Conservation (phyloP, 1,140 invertebrate genomes). For the Lordiphosa stackelbergi region DNA sequence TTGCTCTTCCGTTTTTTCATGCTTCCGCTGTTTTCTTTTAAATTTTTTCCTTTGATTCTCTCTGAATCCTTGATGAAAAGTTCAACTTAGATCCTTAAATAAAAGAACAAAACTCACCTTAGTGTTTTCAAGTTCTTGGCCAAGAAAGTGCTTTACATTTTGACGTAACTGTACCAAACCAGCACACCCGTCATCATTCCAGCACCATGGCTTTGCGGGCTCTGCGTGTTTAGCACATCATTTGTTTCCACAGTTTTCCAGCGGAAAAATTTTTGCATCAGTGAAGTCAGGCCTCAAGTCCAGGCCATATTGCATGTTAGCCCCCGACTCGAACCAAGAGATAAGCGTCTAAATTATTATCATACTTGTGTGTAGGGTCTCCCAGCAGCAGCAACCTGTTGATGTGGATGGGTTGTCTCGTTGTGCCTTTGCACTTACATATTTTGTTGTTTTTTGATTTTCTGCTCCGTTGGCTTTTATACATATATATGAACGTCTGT, state of each 20-base stretch:
- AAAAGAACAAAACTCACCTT: too few species aligned
- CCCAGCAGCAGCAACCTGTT: slow-evolving; percentile 10
- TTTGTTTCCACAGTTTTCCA: slow-evolving; percentile 58
- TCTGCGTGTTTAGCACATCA: slow-evolving; percentile 62
- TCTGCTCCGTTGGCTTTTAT: slow-evolving; percentile 60
- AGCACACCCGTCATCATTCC: background rate
- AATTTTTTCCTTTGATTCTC: too few species aligned
- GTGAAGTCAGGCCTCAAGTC: slow-evolving; percentile 27
- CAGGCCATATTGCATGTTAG: slow-evolving; percentile 63
- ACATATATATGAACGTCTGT: slow-evolving; percentile 30
- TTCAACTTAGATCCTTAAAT: background rate
- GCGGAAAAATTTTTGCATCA: slow-evolving; percentile 50
- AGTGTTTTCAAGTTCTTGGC: slow-evolving; percentile 25
- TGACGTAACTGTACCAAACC: slow-evolving; percentile 55
- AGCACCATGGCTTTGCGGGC: slow-evolving; percentile 16
- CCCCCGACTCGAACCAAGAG: slow-evolving; percentile 19
- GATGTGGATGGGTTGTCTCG: slow-evolving; percentile 15
- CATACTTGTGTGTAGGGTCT: slow-evolving; percentile 44
- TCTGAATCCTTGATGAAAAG: too few species aligned
- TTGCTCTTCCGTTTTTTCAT: too few species aligned
- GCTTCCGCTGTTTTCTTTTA: too few species aligned
- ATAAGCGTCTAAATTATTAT: slow-evolving; percentile 73
- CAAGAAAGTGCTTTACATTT: slow-evolving; percentile 47
- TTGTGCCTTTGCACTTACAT: slow-evolving; percentile 27
- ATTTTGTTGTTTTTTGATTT: slow-evolving; percentile 62